phyloP scores from a whole-genome alignment of 2,888 invertebrate species.

The Drosophila setosimentum region DNA sequence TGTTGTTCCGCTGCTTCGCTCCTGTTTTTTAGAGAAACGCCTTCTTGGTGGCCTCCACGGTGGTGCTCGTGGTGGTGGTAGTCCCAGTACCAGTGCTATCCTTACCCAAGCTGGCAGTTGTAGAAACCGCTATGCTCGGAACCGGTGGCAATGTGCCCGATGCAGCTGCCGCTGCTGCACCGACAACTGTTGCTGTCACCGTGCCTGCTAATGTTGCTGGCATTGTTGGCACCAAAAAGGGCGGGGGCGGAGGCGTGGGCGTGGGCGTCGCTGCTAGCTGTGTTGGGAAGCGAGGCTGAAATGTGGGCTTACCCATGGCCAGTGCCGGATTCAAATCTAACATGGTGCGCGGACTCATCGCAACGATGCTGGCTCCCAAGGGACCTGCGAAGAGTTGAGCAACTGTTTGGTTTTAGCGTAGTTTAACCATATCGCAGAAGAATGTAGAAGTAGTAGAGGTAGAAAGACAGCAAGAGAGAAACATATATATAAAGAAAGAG shows the following conservation, averaged over 20 bases:
- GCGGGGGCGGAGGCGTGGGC: slow-evolving; percentile 48
- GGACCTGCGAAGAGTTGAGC: slow-evolving; percentile 84
- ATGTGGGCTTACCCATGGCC: slow-evolving; percentile 85
- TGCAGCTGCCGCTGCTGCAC: slow-evolving; percentile 42
- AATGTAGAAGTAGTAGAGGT: slow-evolving; percentile 25
- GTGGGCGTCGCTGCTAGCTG: slow-evolving; percentile 66
- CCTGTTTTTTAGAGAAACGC: slow-evolving; percentile 62
- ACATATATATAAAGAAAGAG: slow-evolving; percentile 40
- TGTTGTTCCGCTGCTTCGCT: background rate
- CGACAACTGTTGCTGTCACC: slow-evolving; percentile 43
- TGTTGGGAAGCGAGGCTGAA: slow-evolving; percentile 79
- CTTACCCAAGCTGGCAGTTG: slow-evolving; percentile 63
- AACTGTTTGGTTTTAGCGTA: slow-evolving; percentile 68
- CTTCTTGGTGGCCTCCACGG: slow-evolving; percentile 66
- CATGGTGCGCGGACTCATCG: slow-evolving; percentile 85
- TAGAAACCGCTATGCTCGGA: slow-evolving; percentile 72
- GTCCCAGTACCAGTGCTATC: slow-evolving; percentile 54
- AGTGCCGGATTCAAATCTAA: slow-evolving; percentile 85
- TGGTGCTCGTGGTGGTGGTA: slow-evolving; percentile 56
- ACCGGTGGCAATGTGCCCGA: slow-evolving; percentile 47
- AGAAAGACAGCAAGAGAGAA: slow-evolving; percentile 35
- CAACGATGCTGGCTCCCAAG: slow-evolving; percentile 85
- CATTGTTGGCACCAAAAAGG: slow-evolving; percentile 6
- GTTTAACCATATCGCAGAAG: slow-evolving; percentile 38
- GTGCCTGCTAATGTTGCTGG: slow-evolving; percentile 22